These are phyloP conservation scores for Sebastes itinus DNA, from an alignment of 2,797 vertebrate species.

Conservation along the genomic window DNA sequence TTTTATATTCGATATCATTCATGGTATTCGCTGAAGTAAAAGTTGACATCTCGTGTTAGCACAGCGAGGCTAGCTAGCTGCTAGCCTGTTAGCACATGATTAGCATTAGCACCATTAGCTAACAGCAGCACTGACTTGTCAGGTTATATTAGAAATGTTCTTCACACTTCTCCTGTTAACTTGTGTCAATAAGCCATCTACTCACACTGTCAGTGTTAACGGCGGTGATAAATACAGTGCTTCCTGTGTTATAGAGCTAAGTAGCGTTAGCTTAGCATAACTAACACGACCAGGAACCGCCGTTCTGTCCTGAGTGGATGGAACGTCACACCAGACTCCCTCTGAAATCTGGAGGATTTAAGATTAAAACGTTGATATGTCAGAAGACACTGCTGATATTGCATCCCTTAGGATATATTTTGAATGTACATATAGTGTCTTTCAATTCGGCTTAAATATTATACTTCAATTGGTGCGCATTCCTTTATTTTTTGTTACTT, in stretches of 20 bases:
- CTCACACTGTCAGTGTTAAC: accelerated
- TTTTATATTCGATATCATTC: background rate
- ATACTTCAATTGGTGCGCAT: accelerated
- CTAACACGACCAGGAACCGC: slow-evolving; percentile 38
- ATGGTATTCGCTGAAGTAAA: slow-evolving; percentile 16
- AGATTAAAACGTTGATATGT: accelerated
- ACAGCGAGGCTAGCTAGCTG: slow-evolving; percentile 25
- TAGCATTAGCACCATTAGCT: slow-evolving; percentile 52
- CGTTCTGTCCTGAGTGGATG: background rate
- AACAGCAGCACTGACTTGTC: slow-evolving; percentile 15
- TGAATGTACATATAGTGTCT: accelerated
- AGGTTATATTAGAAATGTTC: background rate
- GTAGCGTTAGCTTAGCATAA: background rate
- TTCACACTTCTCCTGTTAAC: background rate
- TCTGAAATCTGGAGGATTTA: background rate
- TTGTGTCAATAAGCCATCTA: background rate
- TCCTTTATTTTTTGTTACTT: background rate
- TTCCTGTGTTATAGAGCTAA: slow-evolving; percentile 2
- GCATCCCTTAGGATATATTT: accelerated
- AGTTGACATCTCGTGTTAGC: slow-evolving; percentile 54
- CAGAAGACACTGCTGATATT: accelerated
- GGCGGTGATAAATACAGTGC: no score
- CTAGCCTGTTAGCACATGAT: slow-evolving; percentile 35
- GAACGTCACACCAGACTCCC: slow-evolving; percentile 25
- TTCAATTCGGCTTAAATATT: background rate